Base-by-base conservation (phyloP, 2,113 vertebrate species). In the Clupea harengus region DNA sequence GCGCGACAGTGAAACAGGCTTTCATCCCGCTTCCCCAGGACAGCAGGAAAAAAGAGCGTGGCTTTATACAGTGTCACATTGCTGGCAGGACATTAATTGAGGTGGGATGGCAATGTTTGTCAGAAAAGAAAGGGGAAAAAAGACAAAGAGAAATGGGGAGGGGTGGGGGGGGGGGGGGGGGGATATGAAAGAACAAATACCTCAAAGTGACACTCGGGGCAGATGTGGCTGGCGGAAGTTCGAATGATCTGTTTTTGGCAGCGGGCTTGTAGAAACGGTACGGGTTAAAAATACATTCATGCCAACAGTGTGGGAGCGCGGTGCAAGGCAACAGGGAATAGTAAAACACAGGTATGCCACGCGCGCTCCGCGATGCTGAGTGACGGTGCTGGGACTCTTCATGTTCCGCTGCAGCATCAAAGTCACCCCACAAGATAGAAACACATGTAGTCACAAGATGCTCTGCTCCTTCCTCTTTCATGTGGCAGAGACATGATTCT, bases 81-180 rank as follows among this genome's bases (percentile, higher is more conserved):
- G 89, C 89, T 91, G 88, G 90, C 89, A 89, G 92, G 92, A 92
- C 87, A 81, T 89, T 92, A 93, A 93, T 91, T 90, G 91, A 90
- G 88, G 88, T 82, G 82, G 85, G 85, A 84, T 83, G 84, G 86
- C 81, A 86, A 88, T 89, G 82, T 88, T 90, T 44, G 83, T 82
- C 81, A 22, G 11, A 5, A 7, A 64, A 45, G 20, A 4, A 39
- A 47, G 32, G 18, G 72, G 2, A 18, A 39, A 5, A 78, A 78
- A 32, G 17, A 39, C 13, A 5, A 15, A 15, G 28, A 17, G 28
- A 6, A 39, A 72, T 0, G 0, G 20, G 17, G 15, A 20, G 22
- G 6, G 22, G 2, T 22, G 72, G 32, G 15, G 28, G 72, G 18
- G 6, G 72, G 72, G 32, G 72, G 72, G 32, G 15, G 28, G 72